Evolutionary conservation across 2,797 vertebrate genomes (phyloP), one percentile per base, ranked within the genome.

Genomic region (Pelodytes ibericus): DNA sequence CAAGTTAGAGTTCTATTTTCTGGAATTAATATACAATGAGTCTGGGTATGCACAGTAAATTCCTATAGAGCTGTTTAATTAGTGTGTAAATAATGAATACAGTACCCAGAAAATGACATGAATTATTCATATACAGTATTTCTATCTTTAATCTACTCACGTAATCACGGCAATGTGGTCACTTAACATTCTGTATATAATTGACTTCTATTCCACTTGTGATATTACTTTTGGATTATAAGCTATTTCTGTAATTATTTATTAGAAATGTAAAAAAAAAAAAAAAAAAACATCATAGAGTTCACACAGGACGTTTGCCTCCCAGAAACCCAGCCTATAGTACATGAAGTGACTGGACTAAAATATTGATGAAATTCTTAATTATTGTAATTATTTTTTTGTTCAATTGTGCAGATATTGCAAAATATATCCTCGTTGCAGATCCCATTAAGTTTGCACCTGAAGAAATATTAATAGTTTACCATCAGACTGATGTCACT

Each of bases 51-150:
- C 51, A 10, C n/a, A 41, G 29, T 22, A 58, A 64, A n/a, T 51
- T 67, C 30, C 33, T 72, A 78, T 27, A 66, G 53, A 60, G 56
- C 53, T 44, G 63, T 67, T 72, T 72, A 78, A 78, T 78, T 66
- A 72, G 62, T 59, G 56, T 61, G 75, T 78, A 78, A 78, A 72
- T 78, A 78, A 78, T 78, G 69, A 65, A 78, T 67, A 67, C 20
- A 39, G 27, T 49, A 33, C 75, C 69, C 72, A 66, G 75, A 72
- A 72, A 27, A 66, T 71, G 41, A 61, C 56, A 78, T 78, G 70
- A 78, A 78, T 78, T 67, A 78, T 72, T 33, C 44, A 72, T 67
- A 30, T 20, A 29, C 29, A 51, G 30, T 64, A 65, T 77, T 70
- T 29, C 67, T 72, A 72, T 67, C 39, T 71, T 71, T 72, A n/a